These are phyloP conservation scores for Drosophila nikananu DNA, from an alignment of 1,140 invertebrate genomes.

Conservation along the genomic window DNA sequence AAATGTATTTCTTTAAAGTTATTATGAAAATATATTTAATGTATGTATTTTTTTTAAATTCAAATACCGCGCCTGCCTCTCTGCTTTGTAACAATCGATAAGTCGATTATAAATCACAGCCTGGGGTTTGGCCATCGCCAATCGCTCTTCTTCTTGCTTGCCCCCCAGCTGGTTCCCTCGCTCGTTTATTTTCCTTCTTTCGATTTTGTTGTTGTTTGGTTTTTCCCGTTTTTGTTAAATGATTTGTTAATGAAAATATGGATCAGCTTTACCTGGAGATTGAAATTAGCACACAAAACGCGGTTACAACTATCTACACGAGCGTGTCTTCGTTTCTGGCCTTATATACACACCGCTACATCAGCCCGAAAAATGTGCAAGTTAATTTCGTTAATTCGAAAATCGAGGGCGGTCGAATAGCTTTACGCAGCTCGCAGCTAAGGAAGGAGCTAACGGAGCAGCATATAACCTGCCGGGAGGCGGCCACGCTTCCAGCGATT, in stretches of 20 bases:
- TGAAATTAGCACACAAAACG: constrained; percentile 71
- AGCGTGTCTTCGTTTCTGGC: constrained; percentile 74
- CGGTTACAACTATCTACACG: constrained; percentile 75
- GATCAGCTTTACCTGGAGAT: constrained; percentile 83
- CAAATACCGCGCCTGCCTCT: background rate
- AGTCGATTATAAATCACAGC: background rate
- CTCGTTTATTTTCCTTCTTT: constrained; percentile 34
- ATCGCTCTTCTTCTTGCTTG: constrained; percentile 11
- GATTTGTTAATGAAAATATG: constrained; percentile 65
- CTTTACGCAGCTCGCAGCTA: constrained; percentile 62
- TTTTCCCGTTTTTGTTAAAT: constrained; percentile 66
- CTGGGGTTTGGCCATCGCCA: background rate
- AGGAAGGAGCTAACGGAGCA: constrained; percentile 68
- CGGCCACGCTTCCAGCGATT: constrained; percentile 58
- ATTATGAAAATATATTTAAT: background rate
- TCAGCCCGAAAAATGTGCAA: constrained; percentile 68
- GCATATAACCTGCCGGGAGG: constrained; percentile 71
- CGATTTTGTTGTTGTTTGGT: constrained; percentile 33
- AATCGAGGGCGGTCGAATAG: constrained; percentile 61
- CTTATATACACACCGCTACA: constrained; percentile 68
- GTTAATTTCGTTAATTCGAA: constrained; percentile 74
- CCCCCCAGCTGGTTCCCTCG: constrained; percentile 35
- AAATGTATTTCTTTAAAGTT: background rate
- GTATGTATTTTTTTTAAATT: background rate
- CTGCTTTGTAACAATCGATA: constrained; percentile 7